Percentiles rank a stretch among this genome's conserved stretches.
phyloP scores from a whole-genome alignment of 2,888 invertebrate species.

The Alitta virens region DNA sequence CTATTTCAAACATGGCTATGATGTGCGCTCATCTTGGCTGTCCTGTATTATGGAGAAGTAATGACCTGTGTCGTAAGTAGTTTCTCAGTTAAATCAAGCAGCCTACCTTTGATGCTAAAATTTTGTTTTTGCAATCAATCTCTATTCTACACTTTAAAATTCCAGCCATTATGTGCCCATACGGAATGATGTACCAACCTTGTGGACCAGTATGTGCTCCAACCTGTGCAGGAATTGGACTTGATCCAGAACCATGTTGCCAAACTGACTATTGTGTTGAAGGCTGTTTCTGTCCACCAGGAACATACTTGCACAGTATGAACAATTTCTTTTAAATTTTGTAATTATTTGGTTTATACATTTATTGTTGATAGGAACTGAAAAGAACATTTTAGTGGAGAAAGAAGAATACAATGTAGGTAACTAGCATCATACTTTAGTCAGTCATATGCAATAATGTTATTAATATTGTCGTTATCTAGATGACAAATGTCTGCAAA shows the following conservation, averaged over 20 bases:
- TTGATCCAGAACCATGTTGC: slow-evolving; percentile 32
- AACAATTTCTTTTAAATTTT: no score
- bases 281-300: slow-evolving; percentile 48
- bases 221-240: slow-evolving; percentile 63
- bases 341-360: no score
- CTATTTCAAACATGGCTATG: slow-evolving; percentile 81
- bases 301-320: slow-evolving; percentile 14
- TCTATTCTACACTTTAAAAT: no score
- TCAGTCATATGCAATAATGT: no score
- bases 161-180: slow-evolving; percentile 83
- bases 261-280: slow-evolving; percentile 36
- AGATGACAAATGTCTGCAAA: slow-evolving; percentile 17
- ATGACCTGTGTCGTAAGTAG: slow-evolving; percentile 78
- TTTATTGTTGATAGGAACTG: no score
- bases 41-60: slow-evolving; percentile 76
- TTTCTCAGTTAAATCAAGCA: no score
- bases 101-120: no score
- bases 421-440: no score
- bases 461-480: no score
- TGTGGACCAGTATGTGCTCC: slow-evolving; percentile 80
- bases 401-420: no score
- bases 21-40: slow-evolving; percentile 76
- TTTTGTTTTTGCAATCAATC: no score
- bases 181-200: slow-evolving; percentile 74
- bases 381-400: no score